A percentile compares a stretch with the other conserved stretches of the same genome.
phyloP scores from a whole-genome alignment of 2,797 vertebrate species.

The Thunnus albacares region DNA sequence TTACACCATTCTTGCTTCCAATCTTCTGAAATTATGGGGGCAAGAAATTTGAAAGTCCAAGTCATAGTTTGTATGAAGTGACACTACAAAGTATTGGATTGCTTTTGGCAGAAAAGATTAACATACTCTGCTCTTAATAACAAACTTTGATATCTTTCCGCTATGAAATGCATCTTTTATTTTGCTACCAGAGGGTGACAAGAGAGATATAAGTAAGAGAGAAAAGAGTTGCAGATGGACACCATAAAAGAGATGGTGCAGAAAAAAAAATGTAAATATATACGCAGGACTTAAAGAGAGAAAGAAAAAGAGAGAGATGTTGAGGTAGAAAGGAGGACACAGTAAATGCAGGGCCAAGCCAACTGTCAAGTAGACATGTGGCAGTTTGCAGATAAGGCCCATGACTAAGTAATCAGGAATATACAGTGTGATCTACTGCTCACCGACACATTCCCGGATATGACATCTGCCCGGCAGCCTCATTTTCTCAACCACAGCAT shows the following conservation, averaged over 20 bases:
- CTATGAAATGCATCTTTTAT: constrained; percentile 51
- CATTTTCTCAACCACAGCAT: constrained; percentile 67
- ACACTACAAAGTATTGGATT: constrained; percentile 17
- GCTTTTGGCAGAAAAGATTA: constrained; percentile 40
- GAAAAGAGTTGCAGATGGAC: constrained; percentile 23
- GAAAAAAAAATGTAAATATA: constrained; percentile 32
- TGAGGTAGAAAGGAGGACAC: constrained; percentile 51
- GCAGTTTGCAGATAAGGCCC: constrained; percentile 85
- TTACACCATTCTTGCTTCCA: constrained; percentile 17
- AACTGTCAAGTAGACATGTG: constrained; percentile 78
- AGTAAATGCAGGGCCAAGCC: constrained; percentile 56
- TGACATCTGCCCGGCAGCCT: constrained; percentile 67
- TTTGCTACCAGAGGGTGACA: constrained; percentile 19
- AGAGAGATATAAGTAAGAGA: not conserved
- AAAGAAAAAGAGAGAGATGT: constrained; percentile 28
- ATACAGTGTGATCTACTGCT: constrained; percentile 72
- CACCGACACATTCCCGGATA: constrained; percentile 60
- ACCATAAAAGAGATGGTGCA: constrained; percentile 13
- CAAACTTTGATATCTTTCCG: constrained; percentile 39
- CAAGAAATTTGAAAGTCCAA: not conserved
- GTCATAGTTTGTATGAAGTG: not conserved
- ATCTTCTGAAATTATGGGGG: constrained; percentile 28
- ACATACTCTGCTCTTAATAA: constrained; percentile 21
- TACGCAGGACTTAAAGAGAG: constrained; percentile 15
- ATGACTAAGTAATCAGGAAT: constrained; percentile 77